phyloP scores from a whole-genome alignment of 1,140 invertebrate species.

The Dermatophagoides farinae region DNA sequence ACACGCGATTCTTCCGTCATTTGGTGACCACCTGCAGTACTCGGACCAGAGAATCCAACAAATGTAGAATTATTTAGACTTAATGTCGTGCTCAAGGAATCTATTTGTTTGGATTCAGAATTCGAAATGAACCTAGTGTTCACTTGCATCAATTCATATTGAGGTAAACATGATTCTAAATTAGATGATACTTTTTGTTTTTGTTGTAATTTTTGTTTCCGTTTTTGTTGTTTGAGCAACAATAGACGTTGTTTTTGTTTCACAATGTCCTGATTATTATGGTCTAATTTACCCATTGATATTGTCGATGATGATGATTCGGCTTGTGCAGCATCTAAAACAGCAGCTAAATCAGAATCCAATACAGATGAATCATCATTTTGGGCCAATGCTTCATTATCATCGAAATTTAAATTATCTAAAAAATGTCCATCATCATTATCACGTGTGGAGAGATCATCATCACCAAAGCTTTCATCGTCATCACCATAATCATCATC shows the following conservation, averaged over 20 bases:
- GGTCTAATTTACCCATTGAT: neutral
- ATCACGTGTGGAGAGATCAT: neutral
- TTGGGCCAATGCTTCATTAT: no score
- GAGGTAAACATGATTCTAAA: slow-evolving; percentile 33
- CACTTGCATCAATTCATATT: slow-evolving; percentile 52
- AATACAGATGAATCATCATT: no score
- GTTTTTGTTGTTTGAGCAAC: slow-evolving; percentile 35
- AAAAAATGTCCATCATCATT: neutral
- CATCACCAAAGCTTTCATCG: neutral
- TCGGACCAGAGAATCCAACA: neutral
- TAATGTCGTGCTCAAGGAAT: neutral
- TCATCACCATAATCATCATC: neutral
- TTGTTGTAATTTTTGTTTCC: neutral
- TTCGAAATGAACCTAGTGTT: slow-evolving; percentile 25
- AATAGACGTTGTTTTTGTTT: neutral
- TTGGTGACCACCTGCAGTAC: neutral
- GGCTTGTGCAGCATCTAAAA: neutral
- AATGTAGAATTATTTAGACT: neutral
- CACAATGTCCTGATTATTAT: neutral
- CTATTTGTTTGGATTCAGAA: neutral
- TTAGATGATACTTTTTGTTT: neutral
- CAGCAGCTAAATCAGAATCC: neutral
- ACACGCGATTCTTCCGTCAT: slow-evolving; percentile 33
- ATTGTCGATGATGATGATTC: neutral
- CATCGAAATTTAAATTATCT: neutral